A percentile compares a stretch with the other conserved stretches of the same genome.
Conservation (phyloP, 2,797 vertebrate genomes). For the Apogon talboti region DNA sequence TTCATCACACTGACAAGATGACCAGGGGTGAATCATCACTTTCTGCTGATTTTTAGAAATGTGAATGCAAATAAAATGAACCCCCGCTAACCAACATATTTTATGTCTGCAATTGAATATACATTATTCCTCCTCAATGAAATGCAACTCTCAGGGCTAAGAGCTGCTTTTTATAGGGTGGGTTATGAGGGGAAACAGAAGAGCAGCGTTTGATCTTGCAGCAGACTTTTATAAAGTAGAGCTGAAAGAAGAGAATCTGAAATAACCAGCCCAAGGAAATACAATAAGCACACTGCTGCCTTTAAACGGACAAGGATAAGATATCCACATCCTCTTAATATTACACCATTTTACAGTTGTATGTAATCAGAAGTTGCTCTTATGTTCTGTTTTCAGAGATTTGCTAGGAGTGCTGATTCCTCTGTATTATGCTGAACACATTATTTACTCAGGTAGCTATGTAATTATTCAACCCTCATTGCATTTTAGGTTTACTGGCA, state of each 20-base stretch:
- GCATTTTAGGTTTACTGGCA: too few relatives aligned
- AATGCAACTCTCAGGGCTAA: conserved; percentile 21
- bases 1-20: conserved; percentile 33
- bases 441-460: background rate
- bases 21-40: conserved; percentile 34
- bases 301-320: conserved; percentile 28
- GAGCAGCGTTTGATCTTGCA: conserved; percentile 31
- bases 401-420: background rate
- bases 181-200: conserved; percentile 19
- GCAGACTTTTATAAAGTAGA: conserved; percentile 28
- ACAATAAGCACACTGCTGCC: conserved; percentile 4
- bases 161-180: conserved; percentile 20
- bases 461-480: too few relatives aligned
- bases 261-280: conserved; percentile 24
- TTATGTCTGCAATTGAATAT: background rate
- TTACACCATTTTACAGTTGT: background rate
- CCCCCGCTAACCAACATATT: background rate
- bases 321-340: background rate
- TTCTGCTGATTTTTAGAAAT: conserved; percentile 11
- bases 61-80: background rate
- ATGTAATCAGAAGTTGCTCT: conserved; percentile 15
- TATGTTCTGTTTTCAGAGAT: conserved; percentile 3
- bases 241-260: conserved; percentile 21
- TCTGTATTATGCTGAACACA: background rate
- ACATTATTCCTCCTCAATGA: conserved; percentile 16